Base-by-base conservation (phyloP, 1,140 invertebrate species). In the Palaemon carinicauda region DNA sequence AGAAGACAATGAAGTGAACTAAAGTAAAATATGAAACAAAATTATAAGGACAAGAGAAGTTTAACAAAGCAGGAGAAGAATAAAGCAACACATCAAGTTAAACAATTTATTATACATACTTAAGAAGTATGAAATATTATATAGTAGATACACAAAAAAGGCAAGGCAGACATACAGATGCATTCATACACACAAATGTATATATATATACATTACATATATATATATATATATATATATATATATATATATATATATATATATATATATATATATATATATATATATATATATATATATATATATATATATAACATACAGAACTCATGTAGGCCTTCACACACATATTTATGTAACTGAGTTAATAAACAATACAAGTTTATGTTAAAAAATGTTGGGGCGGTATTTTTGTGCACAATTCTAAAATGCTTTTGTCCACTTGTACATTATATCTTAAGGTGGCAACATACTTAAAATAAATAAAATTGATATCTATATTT, bases 401-500 rank as follows among this genome's bases (percentile, higher is more conserved):
- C 41, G 41, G 41, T 41, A 41, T 41, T 41, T 41, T 41, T 41
- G 41, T 41, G 65, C 77, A 71, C 84, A 86, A 74, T 69, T 33
- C 19, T 51, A 71, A 41, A 27, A 74, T 50, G 69, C 84, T 71
- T 73, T 51, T 52, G 77, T 80, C 84, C 80, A 56, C 31, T 50
- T 9, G 56, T 54, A 71, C 73, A 52, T 86, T 71, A 33, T 50
- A 41, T 41, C 41, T 41, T 41, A 86, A 65, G 80, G 69, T 80
- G 31, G 84, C 71, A 78, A 60, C 77, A 74, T 86, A 41, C 41
- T 41, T 41, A 41, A 41, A 41, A 41, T 41, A 41, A 41, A 41
- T 41, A 86, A 80, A 73, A 50, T 41, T 78, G 50, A 79, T 80
- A 80, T 73, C n/a, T n/a, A 80, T 77, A 86, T 86, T 69, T 86